Evolutionary conservation across 2,888 invertebrate genomes (phyloP).

Genomic region (Scrobipalpa costella): DNA sequence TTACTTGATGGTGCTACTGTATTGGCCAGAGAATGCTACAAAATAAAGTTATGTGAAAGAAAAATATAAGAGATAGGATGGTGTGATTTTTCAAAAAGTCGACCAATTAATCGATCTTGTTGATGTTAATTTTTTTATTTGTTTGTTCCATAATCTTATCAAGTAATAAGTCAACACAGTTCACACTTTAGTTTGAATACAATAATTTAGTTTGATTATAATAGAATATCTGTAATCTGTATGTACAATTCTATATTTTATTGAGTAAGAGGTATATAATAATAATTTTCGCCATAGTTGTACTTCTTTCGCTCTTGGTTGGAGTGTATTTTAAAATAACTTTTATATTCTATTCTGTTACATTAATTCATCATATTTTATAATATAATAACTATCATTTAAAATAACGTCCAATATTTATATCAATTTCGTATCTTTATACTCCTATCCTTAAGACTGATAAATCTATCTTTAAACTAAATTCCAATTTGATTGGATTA

Average conservation of each 20-base stretch:
- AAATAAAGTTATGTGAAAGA: no score
- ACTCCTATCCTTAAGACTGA: neutral
- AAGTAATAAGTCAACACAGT: neutral
- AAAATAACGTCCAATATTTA: neutral
- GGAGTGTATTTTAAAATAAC: conserved; percentile 2
- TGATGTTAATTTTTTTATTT: no score
- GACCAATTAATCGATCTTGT: no score
- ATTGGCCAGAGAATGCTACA: no score
- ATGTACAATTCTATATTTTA: conserved; percentile 1
- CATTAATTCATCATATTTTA: neutral
- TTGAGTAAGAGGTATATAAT: conserved; percentile 43
- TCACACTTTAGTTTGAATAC: neutral
- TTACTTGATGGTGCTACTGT: neutral
- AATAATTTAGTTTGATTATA: neutral
- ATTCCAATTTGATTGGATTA: conserved; percentile 5
- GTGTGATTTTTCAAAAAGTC: no score
- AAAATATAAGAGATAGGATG: no score
- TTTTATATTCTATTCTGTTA: neutral
- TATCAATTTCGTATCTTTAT: conserved; percentile 1
- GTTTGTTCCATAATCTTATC: neutral
- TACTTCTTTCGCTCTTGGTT: conserved; percentile 17
- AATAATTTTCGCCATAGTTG: conserved; percentile 30
- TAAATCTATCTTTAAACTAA: neutral
- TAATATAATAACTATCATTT: neutral
- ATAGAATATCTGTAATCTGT: neutral